These are phyloP conservation scores for Alsophila aescularia DNA, from an alignment of 2,888 invertebrate genomes.

Conservation along the genomic window DNA sequence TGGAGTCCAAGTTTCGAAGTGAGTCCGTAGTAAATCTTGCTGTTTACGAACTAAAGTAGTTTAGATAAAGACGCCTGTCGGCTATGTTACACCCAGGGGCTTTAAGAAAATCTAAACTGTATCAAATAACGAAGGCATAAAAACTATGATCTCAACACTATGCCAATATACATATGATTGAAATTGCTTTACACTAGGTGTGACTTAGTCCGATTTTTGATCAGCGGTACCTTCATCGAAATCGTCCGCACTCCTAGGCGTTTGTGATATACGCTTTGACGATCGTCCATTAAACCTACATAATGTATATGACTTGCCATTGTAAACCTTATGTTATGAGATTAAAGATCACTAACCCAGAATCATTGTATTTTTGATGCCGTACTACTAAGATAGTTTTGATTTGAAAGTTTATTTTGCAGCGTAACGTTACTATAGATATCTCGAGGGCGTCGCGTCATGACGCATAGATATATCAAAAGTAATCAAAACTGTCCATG, in stretches of 20 bases:
- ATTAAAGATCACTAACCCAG: slow-evolving; percentile 33
- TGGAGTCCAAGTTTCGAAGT: slow-evolving; percentile 20
- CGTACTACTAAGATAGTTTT: slow-evolving; percentile 29
- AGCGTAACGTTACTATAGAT: slow-evolving; percentile 23
- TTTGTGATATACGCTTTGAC: slow-evolving; percentile 81
- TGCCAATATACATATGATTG: neutral
- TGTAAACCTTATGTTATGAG: slow-evolving; percentile 43
- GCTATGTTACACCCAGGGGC: slow-evolving; percentile 7
- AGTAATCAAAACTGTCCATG: slow-evolving; percentile 39
- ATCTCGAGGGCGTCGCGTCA: slow-evolving; percentile 34
- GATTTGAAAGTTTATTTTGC: slow-evolving; percentile 23
- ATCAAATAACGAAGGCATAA: neutral
- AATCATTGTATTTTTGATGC: slow-evolving; percentile 39
- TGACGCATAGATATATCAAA: slow-evolving; percentile 36
- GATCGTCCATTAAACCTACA: slow-evolving; percentile 74
- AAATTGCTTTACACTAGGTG: slow-evolving; percentile 6
- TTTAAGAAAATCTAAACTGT: neutral
- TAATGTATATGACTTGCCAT: slow-evolving; percentile 50
- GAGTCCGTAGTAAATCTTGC: slow-evolving; percentile 12
- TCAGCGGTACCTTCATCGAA: slow-evolving; percentile 22
- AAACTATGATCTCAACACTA: slow-evolving; percentile 6
- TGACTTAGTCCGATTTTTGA: slow-evolving; percentile 13
- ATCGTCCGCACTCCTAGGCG: slow-evolving; percentile 47
- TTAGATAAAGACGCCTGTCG: slow-evolving; percentile 25
- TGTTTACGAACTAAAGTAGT: slow-evolving; percentile 29